phyloP scores from a whole-genome alignment of 1,140 invertebrate genomes.

The Euschistus heros region DNA sequence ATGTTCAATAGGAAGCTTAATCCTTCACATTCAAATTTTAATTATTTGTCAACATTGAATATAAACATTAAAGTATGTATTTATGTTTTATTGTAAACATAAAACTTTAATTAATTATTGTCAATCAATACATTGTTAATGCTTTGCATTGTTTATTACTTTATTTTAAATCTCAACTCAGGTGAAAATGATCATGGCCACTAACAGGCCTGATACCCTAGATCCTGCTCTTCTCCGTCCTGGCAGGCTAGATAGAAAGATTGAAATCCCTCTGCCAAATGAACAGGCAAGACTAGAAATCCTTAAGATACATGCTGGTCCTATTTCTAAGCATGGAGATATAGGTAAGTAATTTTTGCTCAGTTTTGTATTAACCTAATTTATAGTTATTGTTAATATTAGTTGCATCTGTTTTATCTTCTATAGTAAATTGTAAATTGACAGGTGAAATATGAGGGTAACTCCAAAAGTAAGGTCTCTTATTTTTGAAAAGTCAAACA shows the following conservation, averaged over 20 bases:
- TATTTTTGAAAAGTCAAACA: too few species aligned
- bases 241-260: constrained; percentile 96
- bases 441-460: too few species aligned
- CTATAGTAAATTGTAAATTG: too few species aligned
- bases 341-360: constrained; percentile 51
- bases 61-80: too few species aligned
- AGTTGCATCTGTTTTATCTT: too few species aligned
- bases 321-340: constrained; percentile 97
- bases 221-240: constrained; percentile 93
- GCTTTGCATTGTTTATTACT: neutral
- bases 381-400: too few species aligned
- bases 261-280: constrained; percentile 97
- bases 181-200: constrained; percentile 99
- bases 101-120: neutral
- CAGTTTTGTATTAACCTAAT: neutral
- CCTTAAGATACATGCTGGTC: constrained; percentile 93
- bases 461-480: too few species aligned
- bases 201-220: constrained; percentile 94
- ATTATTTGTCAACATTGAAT: too few species aligned
- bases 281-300: constrained; percentile 95
- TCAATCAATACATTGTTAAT: neutral
- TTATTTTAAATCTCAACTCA: constrained; percentile 28
- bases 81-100: too few species aligned
- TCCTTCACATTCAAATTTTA: too few species aligned
- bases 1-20: too few species aligned